A percentile compares a stretch with the other conserved stretches of the same genome.
Evolutionary conservation across 2,113 vertebrate genomes (phyloP).

Genomic region (Marmota monax): DNA sequence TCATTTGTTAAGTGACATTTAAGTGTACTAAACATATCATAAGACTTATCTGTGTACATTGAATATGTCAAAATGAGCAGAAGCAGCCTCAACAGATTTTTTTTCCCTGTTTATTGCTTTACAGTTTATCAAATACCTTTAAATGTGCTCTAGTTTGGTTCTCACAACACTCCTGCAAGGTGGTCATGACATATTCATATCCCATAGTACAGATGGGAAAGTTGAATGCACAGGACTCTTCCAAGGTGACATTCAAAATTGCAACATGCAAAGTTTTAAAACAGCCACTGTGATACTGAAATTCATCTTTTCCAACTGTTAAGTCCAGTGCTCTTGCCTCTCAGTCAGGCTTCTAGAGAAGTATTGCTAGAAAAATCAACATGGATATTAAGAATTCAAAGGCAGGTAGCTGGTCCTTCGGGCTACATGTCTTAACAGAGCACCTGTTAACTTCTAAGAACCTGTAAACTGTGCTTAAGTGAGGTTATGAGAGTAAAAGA

Average conservation of each 20-base stretch:
- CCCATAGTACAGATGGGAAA: neutral
- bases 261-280: neutral
- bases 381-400: neutral
- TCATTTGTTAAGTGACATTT: conserved; percentile 13
- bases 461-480: conserved; percentile 18
- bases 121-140: neutral
- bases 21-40: neutral
- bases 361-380: neutral
- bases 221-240: neutral
- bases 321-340: neutral
- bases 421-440: neutral
- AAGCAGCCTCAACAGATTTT: neutral
- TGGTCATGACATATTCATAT: neutral
- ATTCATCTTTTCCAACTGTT: neutral
- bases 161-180: neutral
- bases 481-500: neutral
- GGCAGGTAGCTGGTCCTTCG: neutral
- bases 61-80: neutral
- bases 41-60: neutral
- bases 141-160: neutral
- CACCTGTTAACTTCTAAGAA: neutral
- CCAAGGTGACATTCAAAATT: neutral
- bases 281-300: neutral
- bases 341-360: neutral
- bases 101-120: neutral